A percentile compares a stretch with the other conserved stretches of the same genome.
phyloP scores from a whole-genome alignment of 2,797 vertebrate species.

The Crocodylus rhombifer region DNA sequence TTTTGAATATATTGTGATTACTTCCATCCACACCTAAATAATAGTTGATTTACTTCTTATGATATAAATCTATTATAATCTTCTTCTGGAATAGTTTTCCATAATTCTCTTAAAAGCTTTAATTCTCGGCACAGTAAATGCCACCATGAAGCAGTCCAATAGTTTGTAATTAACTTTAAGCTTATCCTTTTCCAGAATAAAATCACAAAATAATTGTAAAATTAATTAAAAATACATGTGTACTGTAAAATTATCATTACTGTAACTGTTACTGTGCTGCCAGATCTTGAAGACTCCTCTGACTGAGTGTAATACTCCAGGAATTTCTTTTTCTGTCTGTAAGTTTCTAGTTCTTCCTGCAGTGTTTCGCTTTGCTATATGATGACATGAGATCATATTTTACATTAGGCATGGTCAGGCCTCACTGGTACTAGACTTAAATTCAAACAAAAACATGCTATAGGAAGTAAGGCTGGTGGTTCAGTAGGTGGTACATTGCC shows the following conservation, averaged over 20 bases:
- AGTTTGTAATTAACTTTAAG: not conserved
- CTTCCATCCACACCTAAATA: not conserved
- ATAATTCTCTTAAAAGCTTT: not conserved
- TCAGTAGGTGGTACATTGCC: not conserved
- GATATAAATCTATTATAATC: not conserved
- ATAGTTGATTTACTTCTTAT: not conserved
- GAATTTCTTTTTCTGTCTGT: not conserved
- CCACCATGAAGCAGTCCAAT: not conserved
- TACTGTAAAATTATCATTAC: slow-evolving; percentile 1
- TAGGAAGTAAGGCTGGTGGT: not conserved
- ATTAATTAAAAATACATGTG: not conserved
- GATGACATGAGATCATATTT: not conserved
- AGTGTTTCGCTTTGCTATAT: not conserved
- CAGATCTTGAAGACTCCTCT: slow-evolving; percentile 45
- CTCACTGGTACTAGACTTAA: fast-evolving
- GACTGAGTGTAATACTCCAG: slow-evolving; percentile 9
- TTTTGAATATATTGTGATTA: not conserved
- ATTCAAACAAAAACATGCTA: not conserved
- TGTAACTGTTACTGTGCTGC: slow-evolving; percentile 31
- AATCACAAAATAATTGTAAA: not conserved
- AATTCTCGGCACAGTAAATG: not conserved
- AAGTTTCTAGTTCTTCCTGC: slow-evolving; percentile 1
- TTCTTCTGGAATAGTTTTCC: not conserved
- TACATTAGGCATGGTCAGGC: not conserved
- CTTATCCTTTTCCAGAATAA: slow-evolving; percentile 8